Evolutionary conservation across 2,888 invertebrate genomes (phyloP).

Genomic region (Drosophila tripunctata): DNA sequence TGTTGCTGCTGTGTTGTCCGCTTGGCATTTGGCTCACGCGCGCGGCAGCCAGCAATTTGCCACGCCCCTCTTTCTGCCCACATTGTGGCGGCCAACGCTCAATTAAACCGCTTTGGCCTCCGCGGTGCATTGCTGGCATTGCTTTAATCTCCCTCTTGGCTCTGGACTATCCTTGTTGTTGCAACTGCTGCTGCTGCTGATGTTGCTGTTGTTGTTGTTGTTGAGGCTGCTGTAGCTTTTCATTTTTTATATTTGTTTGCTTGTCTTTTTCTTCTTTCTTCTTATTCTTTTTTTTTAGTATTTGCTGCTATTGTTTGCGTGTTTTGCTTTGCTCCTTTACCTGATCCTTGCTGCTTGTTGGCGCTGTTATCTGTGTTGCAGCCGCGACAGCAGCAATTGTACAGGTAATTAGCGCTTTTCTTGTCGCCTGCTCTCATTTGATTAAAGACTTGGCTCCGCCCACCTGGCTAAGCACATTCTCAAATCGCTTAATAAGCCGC

Average conservation of each 20-base stretch:
- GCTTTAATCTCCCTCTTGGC: constrained; percentile 59
- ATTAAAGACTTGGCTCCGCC: constrained; percentile 47
- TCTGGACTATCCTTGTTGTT: constrained; percentile 25
- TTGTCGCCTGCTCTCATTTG: constrained; percentile 56
- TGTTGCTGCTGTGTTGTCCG: constrained; percentile 2
- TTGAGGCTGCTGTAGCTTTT: constrained; percentile 26
- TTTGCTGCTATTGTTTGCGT: constrained; percentile 38
- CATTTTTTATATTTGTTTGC: constrained; percentile 11
- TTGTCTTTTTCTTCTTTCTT: constrained; percentile 21
- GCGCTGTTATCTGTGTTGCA: constrained; percentile 39
- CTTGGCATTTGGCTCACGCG: constrained; percentile 59
- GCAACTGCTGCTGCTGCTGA: constrained; percentile 18
- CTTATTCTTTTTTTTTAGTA: constrained; percentile 26
- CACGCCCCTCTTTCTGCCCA: constrained; percentile 7
- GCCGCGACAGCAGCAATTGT: constrained; percentile 31
- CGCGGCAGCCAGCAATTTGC: constrained; percentile 43
- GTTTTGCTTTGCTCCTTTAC: constrained; percentile 31
- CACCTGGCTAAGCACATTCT: constrained; percentile 29
- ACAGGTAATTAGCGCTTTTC: constrained; percentile 53
- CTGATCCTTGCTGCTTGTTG: constrained; percentile 39
- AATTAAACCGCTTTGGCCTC: constrained; percentile 59
- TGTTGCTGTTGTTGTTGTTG: constrained; percentile 6
- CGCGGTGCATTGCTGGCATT: constrained; percentile 26
- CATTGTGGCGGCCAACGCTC: constrained; percentile 50
- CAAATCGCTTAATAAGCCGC: constrained; percentile 49